Base-by-base conservation (phyloP, 2,113 vertebrate genomes). In the Pimephales promelas region DNA sequence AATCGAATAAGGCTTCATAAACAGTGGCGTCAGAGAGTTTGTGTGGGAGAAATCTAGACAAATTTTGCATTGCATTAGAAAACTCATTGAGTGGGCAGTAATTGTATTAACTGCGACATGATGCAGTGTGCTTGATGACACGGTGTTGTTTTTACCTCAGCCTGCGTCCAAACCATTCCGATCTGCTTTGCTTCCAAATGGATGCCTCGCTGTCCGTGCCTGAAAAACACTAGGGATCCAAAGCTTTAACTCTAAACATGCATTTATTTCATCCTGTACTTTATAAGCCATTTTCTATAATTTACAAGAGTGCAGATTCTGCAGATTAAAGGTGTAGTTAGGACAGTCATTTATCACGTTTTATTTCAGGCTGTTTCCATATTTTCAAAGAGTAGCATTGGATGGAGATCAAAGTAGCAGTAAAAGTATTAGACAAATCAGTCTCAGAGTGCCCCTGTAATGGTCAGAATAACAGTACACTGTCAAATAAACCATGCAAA, bases 121-220 rank as follows among this genome's bases (percentile, higher is more conserved):
- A 81, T 49, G 36, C 57, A 10, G 64, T 40, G 28, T 82, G 68
- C 26, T 73, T 72, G 49, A 31, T 49, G 49, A 83, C 54, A 76
- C 64, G 47, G 76, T 82, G 80, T 76, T 56, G 52, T 86, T 81
- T 87, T 83, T 81, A 83, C 83, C 57, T 64, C n/a, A n/a, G n/a
- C n/a, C n/a, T n/a, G n/a, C n/a, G n/a, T n/a, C n/a, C n/a, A n/a
- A n/a, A n/a, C n/a, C n/a, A n/a, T n/a, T n/a, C n/a, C n/a, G n/a
- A n/a, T n/a, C n/a, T n/a, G n/a, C n/a, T 71, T 49, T 1, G 28
- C 36, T 24, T 34, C 28, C 72, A n/a, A 22, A 52, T 26, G 18
- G 13, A 26, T 14, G 40, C 31, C 18, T 31, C 16, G 11, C 31
- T 31, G 24, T 61, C 36, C 0, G 9, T 47, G 40, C 56, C 81